Percentiles rank a stretch among this genome's conserved stretches.
Evolutionary conservation across 2,888 invertebrate species (phyloP).

Genomic region (Euclidia mi): DNA sequence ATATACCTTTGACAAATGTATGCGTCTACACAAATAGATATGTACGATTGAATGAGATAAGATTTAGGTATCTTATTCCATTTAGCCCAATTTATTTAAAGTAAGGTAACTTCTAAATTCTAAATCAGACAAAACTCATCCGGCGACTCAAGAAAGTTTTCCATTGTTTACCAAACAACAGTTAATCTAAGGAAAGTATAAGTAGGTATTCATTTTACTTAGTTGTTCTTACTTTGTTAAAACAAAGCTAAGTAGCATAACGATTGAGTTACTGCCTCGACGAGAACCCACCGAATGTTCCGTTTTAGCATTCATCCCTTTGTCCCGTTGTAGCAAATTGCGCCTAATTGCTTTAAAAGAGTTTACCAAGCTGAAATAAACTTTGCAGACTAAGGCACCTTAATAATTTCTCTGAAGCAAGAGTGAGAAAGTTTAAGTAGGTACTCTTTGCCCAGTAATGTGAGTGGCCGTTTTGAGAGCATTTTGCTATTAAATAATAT

Average conservation of each 20-base stretch:
- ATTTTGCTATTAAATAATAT: no score
- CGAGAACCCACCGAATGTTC: slow-evolving; percentile 17
- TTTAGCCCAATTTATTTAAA: no score
- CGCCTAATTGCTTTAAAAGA: slow-evolving; percentile 45
- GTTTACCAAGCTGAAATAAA: slow-evolving; percentile 36
- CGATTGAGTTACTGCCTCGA: slow-evolving; percentile 42
- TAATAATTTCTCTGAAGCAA: slow-evolving; percentile 6
- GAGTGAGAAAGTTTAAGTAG: slow-evolving; percentile 4
- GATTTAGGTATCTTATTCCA: no score
- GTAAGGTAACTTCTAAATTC: no score
- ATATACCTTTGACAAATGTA: no score
- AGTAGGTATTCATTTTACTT: not conserved
- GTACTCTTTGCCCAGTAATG: no score
- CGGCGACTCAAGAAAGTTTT: no score
- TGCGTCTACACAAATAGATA: no score
- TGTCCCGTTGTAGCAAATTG: slow-evolving; percentile 35
- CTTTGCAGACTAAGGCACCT: slow-evolving; percentile 22
- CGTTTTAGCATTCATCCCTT: slow-evolving; percentile 33
- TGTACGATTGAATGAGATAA: no score
- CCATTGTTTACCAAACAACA: not conserved
- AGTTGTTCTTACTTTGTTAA: not conserved
- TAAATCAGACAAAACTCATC: no score
- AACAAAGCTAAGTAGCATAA: not conserved
- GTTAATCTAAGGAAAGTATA: not conserved
- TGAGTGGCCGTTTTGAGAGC: no score